Percentiles rank a stretch among this genome's conserved stretches.
These are phyloP conservation scores for Apostichopus parvimensis DNA, from an alignment of 35 echinoderm and acorn worm species.

Conservation along the genomic window DNA sequence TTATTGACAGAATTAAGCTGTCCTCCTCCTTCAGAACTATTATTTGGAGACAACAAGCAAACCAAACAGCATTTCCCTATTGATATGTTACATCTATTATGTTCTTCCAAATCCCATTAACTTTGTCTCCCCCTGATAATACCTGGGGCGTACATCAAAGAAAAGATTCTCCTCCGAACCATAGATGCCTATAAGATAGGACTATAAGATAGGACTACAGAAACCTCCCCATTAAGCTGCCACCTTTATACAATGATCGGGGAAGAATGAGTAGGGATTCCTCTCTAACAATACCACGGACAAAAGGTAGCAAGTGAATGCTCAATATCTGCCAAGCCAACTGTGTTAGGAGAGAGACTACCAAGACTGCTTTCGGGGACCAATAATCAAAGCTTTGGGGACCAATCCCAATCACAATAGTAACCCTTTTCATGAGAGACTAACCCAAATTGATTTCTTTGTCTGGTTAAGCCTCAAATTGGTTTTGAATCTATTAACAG, in stretches of 20 bases:
- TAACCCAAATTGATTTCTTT: conserved; percentile 43
- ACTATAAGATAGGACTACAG: too few relatives aligned
- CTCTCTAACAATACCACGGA: not conserved
- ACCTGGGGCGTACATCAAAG: conserved; percentile 13
- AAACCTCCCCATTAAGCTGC: conserved; percentile 30
- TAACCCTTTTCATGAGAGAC: conserved; percentile 21
- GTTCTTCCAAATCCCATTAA: conserved; percentile 36
- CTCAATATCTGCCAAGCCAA: conserved; percentile 35
- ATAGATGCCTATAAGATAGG: not conserved
- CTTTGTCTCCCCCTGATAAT: conserved; percentile 20
- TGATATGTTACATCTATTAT: conserved; percentile 5
- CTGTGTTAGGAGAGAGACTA: conserved; percentile 4
- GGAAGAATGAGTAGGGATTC: not conserved
- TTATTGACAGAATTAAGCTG: conserved; percentile 19
- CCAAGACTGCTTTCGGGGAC: conserved; percentile 2
- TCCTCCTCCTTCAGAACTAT: not conserved
- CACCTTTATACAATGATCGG: not conserved
- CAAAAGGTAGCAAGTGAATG: conserved; percentile 11
- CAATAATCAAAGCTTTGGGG: not conserved
- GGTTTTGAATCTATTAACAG: conserved; percentile 38
- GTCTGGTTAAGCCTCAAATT: conserved; percentile 29
- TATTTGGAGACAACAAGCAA: not conserved
- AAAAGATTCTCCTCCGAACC: too few relatives aligned
- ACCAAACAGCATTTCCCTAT: conserved; percentile 3
- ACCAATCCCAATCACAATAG: conserved; percentile 11